Percentiles rank a stretch among this genome's conserved stretches.
Conservation (phyloP, 2,888 invertebrate species). For the Morpho achilles region DNA sequence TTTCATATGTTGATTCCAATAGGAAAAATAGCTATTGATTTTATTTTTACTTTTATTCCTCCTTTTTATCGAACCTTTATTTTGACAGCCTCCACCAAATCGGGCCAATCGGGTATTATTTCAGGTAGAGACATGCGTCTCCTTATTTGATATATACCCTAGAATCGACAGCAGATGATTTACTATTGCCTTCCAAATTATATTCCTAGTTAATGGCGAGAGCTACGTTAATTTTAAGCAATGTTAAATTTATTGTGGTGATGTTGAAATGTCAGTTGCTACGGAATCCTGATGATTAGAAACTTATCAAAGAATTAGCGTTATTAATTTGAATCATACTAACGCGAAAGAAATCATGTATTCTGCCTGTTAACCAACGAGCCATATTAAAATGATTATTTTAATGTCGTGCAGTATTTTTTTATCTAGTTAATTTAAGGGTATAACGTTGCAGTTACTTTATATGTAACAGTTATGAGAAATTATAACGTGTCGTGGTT, state of each 20-base stretch:
- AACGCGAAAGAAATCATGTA: constrained; percentile 44
- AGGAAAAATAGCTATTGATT: constrained; percentile 41
- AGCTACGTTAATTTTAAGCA: constrained; percentile 25
- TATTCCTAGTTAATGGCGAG: constrained; percentile 27
- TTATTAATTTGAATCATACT: constrained; percentile 1
- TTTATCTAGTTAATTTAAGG: too few relatives aligned
- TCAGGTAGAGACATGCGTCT: constrained; percentile 84
- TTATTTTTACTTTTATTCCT: constrained; percentile 52
- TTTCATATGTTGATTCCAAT: constrained; percentile 34
- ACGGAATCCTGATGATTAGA: constrained; percentile 7
- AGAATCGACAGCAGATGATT: constrained; percentile 72
- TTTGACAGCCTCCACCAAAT: constrained; percentile 82
- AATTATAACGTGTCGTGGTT: too few relatives aligned
- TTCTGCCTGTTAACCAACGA: constrained; percentile 44
- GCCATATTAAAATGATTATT: constrained; percentile 38
- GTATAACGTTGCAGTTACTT: too few relatives aligned
- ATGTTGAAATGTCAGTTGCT: constrained; percentile 10
- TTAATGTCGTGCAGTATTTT: too few relatives aligned
- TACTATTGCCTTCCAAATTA: constrained; percentile 32
- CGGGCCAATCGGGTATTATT: constrained; percentile 89
- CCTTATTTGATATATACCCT: constrained; percentile 84
- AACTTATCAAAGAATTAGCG: constrained; percentile 1
- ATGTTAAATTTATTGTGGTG: constrained; percentile 6
- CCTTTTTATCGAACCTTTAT: constrained; percentile 82
- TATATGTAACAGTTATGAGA: too few relatives aligned